phyloP scores from a whole-genome alignment of 1,140 invertebrate genomes.

The Brachionus plicatilis region DNA sequence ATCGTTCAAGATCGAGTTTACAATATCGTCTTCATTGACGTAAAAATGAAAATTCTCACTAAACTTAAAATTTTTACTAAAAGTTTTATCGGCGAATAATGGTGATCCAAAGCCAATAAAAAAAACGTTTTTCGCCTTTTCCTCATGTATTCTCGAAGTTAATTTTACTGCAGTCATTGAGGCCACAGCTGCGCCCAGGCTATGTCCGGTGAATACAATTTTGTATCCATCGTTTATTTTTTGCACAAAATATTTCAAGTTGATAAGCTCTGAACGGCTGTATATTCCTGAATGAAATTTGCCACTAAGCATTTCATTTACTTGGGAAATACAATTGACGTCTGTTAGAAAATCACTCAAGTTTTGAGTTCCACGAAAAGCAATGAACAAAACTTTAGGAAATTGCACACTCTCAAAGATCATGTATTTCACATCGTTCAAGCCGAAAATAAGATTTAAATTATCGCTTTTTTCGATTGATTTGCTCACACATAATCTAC shows the following conservation, averaged over 20 bases:
- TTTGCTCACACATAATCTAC: not conserved
- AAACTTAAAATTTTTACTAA: not conserved
- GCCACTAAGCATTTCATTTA: not conserved
- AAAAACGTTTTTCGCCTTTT: not conserved
- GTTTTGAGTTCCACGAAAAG: not conserved
- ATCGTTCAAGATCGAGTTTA: not conserved
- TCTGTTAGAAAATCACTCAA: slow-evolving; percentile 6
- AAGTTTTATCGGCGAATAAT: not conserved
- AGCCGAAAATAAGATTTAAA: not conserved
- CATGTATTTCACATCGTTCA: slow-evolving; percentile 8
- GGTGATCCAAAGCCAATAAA: not conserved
- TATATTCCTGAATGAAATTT: slow-evolving; percentile 30
- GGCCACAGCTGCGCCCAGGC: not conserved
- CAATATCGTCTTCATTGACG: not conserved
- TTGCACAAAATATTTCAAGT: not conserved
- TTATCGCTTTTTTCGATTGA: not conserved
- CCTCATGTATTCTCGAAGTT: not conserved
- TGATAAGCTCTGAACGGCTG: not conserved
- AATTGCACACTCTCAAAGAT: not conserved
- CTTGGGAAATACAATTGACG: slow-evolving; percentile 5
- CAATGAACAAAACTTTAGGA: not conserved
- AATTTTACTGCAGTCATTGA: not conserved
- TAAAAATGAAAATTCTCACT: not conserved
- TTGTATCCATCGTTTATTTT: not conserved
- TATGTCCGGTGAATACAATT: not conserved